phyloP scores from a whole-genome alignment of 2,888 invertebrate genomes.

The Lottia gigantea region DNA sequence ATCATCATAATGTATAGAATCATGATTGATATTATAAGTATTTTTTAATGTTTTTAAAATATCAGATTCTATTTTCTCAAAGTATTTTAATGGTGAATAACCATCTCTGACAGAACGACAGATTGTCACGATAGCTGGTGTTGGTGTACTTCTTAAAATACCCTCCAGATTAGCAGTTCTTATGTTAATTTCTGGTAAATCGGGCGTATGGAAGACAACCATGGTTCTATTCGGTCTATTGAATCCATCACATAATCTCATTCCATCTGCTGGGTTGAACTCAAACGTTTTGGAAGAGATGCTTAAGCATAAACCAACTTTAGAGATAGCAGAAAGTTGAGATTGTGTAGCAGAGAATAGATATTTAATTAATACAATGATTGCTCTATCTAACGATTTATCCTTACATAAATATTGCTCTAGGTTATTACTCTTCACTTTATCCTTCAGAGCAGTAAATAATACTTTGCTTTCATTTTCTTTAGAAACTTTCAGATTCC shows the following conservation, averaged over 20 bases:
- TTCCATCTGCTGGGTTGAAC: constrained; percentile 25
- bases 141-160: constrained; percentile 30
- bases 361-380: neutral
- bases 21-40: constrained; percentile 23
- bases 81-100: constrained; percentile 52
- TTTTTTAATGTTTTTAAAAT: constrained; percentile 35
- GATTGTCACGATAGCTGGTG: constrained; percentile 45
- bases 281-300: constrained; percentile 36
- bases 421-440: neutral
- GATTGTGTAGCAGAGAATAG: constrained; percentile 20
- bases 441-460: neutral
- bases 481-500: neutral
- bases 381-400: neutral
- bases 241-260: constrained; percentile 47
- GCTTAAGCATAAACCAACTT: constrained; percentile 48
- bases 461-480: neutral
- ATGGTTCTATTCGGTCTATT: constrained; percentile 44
- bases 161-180: constrained; percentile 33
- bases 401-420: neutral
- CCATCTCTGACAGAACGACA: constrained; percentile 58
- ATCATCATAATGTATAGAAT: constrained; percentile 42
- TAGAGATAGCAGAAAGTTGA: constrained; percentile 39
- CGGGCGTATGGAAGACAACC: constrained; percentile 41
- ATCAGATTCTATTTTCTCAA: constrained; percentile 46
- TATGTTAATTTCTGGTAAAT: constrained; percentile 31